Evolutionary conservation across 2,797 vertebrate species (phyloP), one percentile per base, ranked within the genome.

Genomic region (Etheostoma nigrum): DNA sequence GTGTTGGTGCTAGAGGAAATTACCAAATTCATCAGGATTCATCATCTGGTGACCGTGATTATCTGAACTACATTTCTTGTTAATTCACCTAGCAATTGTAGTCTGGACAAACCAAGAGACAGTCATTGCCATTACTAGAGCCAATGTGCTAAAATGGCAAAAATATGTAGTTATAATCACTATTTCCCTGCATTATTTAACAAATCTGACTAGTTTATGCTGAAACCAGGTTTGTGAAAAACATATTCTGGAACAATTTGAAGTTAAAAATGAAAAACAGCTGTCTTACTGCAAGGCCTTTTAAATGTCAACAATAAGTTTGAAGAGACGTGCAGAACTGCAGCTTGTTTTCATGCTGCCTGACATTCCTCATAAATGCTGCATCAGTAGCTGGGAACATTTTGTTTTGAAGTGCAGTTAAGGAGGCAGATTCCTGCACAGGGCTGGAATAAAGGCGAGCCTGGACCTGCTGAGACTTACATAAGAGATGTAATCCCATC

Each of bases 391-490:
- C 14, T 15, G 23, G 72, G 92, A 87, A 92, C 91, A 84, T 77
- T 13, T 14, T 81, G 91, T 92, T 40, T 84, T 60, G 27, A 74
- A 7, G 74, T 40, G 48, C 27, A 74, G 62, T 18, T 40, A 13
- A 62, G 0, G 2, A 57, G 75, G 57, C 51, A 60, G 23, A 85
- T 59, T 85, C 67, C 72, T 55, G 71, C 23, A 3, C n/a, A 2
- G 23, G 10, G 44, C 76, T 77, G 72, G 58, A 79, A 78, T 30
- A 65, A 53, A 65, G 33, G 66, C 89, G 80, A 80, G 93, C 58
- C 89, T 71, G 65, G 85, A 89, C 93, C 62, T 85, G 91, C 69
- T 19, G 27, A 47, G 70, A 1, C 72, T 91, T 92, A 92, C 76
- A 59, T 92, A 92, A 94, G 84, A 86, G 30, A 60, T 21, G 80